Evolutionary conservation across 2,797 vertebrate genomes (phyloP).

Genomic region (Eulemur mongoz): DNA sequence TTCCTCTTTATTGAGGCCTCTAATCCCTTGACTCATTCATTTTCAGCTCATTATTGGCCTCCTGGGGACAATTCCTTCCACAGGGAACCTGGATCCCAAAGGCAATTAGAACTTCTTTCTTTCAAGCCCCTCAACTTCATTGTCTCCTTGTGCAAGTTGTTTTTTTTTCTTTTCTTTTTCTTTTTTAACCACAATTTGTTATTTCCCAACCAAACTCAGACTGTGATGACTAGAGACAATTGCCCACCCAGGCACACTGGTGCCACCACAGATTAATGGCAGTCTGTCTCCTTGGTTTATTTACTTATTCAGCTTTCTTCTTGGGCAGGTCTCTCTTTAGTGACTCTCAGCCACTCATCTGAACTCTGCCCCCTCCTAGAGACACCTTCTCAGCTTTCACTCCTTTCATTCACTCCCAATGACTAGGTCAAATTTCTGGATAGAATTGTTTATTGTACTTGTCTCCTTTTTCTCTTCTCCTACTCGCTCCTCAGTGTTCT

Average conservation of each 20-base stretch:
- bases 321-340: background rate
- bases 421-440: background rate
- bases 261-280: conserved; percentile 35
- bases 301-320: background rate
- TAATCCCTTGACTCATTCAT: background rate
- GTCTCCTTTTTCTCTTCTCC: background rate
- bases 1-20: background rate
- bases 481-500: background rate
- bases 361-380: background rate
- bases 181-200: conserved; percentile 44
- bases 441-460: background rate
- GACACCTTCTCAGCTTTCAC: background rate
- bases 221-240: conserved; percentile 26
- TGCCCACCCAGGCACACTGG: conserved; percentile 36
- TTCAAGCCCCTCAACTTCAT: conserved; percentile 13
- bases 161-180: conserved; percentile 19
- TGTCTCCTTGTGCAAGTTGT: background rate
- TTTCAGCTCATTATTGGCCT: background rate
- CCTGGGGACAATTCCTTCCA: conserved; percentile 40
- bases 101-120: background rate
- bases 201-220: conserved; percentile 54
- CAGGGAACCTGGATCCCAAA: background rate
- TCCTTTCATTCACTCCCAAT: background rate
- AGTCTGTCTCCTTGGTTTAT: background rate
- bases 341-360: background rate